A percentile compares a stretch with the other conserved stretches of the same genome.
Evolutionary conservation across 2,113 vertebrate genomes (phyloP).

Genomic region (Aegotheles bennettii): DNA sequence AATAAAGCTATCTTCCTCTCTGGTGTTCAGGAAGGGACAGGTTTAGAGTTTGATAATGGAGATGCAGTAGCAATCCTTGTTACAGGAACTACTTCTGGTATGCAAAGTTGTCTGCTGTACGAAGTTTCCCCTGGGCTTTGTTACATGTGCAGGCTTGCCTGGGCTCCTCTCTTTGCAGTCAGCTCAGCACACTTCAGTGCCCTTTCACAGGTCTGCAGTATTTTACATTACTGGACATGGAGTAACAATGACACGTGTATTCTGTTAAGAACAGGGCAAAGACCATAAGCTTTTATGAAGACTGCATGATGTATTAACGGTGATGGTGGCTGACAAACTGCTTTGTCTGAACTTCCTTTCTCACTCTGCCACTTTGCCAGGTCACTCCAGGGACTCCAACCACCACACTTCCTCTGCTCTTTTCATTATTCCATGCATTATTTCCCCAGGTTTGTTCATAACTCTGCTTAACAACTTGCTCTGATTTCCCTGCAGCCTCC

Average conservation of each 20-base stretch:
- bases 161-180: background rate
- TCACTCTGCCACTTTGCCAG: background rate
- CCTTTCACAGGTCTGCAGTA: background rate
- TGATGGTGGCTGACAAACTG: background rate
- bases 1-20: background rate
- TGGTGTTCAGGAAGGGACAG: background rate
- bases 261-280: background rate
- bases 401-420: background rate
- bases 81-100: background rate
- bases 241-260: background rate
- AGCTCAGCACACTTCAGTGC: background rate
- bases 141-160: background rate
- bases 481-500: background rate
- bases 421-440: background rate
- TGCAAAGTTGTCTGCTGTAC: background rate
- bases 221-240: background rate
- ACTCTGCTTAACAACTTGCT: background rate
- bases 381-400: background rate
- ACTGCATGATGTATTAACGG: background rate
- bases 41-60: background rate
- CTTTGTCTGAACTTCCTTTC: background rate
- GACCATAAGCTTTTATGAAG: background rate
- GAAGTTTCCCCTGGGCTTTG: background rate
- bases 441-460: background rate
- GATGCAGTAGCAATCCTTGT: background rate